A percentile compares a stretch with the other conserved stretches of the same genome.
phyloP scores from a whole-genome alignment of 2,113 vertebrate species.

The Atlantisia rogersi region DNA sequence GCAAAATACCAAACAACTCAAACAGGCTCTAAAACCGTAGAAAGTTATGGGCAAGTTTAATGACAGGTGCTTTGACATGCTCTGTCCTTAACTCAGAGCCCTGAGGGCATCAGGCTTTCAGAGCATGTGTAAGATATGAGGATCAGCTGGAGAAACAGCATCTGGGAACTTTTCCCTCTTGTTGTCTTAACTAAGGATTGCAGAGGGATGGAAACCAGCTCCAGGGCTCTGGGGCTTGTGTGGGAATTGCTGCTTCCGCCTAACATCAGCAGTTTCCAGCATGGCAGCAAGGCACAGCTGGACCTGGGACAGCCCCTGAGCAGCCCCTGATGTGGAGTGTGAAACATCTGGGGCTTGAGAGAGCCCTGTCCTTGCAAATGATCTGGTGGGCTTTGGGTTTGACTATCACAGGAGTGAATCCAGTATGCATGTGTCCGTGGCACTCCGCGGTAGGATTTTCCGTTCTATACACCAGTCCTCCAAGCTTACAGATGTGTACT shows the following conservation, averaged over 20 bases:
- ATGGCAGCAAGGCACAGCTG: not conserved
- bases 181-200: not conserved
- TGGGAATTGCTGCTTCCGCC: not conserved
- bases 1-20: not conserved
- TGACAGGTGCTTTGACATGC: not conserved
- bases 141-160: not conserved
- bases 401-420: not conserved
- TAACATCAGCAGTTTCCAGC: not conserved
- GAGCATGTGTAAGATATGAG: not conserved
- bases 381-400: not conserved
- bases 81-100: not conserved
- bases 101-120: not conserved
- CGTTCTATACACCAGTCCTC: not conserved
- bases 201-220: not conserved
- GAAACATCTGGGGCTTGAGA: not conserved
- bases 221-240: not conserved
- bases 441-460: not conserved
- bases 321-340: not conserved
- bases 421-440: rapidly evolving
- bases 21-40: not conserved
- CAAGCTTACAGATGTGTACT: not conserved
- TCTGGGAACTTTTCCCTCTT: not conserved
- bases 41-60: not conserved
- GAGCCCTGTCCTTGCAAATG: not conserved
- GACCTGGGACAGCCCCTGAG: not conserved